Conservation (phyloP, 2,797 vertebrate species). For the Myotis planiceps region DNA sequence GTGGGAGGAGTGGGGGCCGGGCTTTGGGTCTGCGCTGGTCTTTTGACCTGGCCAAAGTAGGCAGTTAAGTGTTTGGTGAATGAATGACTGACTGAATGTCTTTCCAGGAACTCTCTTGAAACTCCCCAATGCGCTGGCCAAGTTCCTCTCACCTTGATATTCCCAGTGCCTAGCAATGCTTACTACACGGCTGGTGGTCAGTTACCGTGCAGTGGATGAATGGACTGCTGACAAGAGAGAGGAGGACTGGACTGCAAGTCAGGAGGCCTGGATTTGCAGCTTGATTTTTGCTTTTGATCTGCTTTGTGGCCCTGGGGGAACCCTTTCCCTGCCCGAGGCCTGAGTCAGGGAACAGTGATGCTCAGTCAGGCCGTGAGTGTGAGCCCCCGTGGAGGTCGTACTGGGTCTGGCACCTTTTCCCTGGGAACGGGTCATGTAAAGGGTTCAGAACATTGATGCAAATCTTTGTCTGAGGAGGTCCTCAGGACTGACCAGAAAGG, state of each 20-base stretch:
- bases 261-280: neutral
- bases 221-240: neutral
- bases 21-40: neutral
- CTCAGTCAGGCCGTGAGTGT: neutral
- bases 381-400: neutral
- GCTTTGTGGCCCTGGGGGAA: neutral
- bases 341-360: neutral
- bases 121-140: neutral
- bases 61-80: neutral
- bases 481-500: neutral
- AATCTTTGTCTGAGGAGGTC: neutral
- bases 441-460: neutral
- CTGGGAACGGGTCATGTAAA: neutral
- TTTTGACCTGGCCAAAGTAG: slow-evolving; percentile 33
- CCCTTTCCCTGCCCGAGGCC: neutral
- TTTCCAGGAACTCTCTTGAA: slow-evolving; percentile 30
- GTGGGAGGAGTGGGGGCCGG: neutral
- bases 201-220: neutral
- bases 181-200: neutral
- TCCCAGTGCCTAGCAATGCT: neutral
- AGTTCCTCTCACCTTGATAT: neutral
- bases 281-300: neutral
- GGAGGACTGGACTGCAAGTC: neutral
- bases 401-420: neutral
- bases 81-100: slow-evolving; percentile 1